Percentiles rank a stretch among this genome's conserved stretches.
Evolutionary conservation across 1,140 invertebrate species (phyloP).

Genomic region (Lamellibrachia luymesi): DNA sequence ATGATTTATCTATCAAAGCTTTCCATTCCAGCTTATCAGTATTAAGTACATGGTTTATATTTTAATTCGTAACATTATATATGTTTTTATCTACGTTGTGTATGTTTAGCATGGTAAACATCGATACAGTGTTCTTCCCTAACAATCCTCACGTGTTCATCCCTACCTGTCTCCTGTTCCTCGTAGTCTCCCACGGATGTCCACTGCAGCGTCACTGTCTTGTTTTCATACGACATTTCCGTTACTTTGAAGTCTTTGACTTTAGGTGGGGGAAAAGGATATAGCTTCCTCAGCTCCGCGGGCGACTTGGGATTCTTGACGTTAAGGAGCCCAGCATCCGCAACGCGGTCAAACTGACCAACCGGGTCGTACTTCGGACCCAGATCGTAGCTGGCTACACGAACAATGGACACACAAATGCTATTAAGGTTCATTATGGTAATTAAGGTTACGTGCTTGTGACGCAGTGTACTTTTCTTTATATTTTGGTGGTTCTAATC

Average conservation of each 20-base stretch:
- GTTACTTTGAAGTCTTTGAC: not conserved
- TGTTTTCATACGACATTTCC: not conserved
- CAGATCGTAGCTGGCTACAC: not conserved
- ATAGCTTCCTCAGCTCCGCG: not conserved
- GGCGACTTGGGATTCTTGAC: not conserved
- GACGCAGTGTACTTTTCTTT: not conserved
- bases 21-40: no score
- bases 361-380: not conserved
- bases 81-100: no score
- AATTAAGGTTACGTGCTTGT: not conserved
- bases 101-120: no score
- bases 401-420: no score
- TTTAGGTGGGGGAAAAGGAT: not conserved
- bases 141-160: not conserved
- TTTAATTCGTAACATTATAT: no score
- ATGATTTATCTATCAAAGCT: no score
- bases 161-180: not conserved
- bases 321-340: not conserved
- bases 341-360: not conserved
- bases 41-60: no score
- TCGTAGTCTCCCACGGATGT: not conserved
- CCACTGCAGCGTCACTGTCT: not conserved
- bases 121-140: no score
- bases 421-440: no score
- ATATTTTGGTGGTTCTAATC: not conserved